A percentile compares a stretch with the other conserved stretches of the same genome.
Conservation (phyloP, 2,888 invertebrate genomes). For the Drosophila imparisetae region DNA sequence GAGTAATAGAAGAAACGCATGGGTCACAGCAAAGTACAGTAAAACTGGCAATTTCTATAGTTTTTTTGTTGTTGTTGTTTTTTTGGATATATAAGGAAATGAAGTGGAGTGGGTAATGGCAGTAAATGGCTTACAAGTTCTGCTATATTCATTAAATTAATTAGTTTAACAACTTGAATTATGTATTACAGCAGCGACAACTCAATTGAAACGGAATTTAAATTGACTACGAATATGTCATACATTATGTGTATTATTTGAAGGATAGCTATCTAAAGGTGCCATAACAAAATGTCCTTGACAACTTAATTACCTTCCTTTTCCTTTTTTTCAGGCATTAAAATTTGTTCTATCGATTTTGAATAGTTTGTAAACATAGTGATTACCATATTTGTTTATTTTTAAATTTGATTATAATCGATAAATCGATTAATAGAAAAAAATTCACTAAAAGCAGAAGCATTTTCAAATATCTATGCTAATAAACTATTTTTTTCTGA, state of each 20-base stretch:
- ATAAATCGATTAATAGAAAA: background rate
- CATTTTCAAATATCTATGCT: background rate
- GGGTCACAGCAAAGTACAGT: constrained; percentile 63
- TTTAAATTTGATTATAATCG: background rate
- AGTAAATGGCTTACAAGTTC: background rate
- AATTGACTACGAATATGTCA: background rate
- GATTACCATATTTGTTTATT: background rate
- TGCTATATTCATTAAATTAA: background rate
- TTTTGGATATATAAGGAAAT: constrained; percentile 9
- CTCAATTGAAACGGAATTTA: background rate
- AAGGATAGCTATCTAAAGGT: background rate
- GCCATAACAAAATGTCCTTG: background rate
- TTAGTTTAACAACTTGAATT: background rate
- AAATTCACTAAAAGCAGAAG: background rate
- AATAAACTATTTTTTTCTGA: background rate
- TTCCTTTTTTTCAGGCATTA: background rate
- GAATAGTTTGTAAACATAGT: background rate
- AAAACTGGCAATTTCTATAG: constrained; percentile 46
- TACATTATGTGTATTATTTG: background rate
- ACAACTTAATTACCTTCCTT: background rate
- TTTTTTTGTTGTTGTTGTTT: no score
- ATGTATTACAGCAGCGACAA: background rate
- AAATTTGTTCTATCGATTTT: background rate
- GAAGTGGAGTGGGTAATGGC: background rate
- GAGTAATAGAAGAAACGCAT: constrained; percentile 16